Evolutionary conservation across 2,113 vertebrate species (phyloP).

Genomic region (Vulpes vulpes): DNA sequence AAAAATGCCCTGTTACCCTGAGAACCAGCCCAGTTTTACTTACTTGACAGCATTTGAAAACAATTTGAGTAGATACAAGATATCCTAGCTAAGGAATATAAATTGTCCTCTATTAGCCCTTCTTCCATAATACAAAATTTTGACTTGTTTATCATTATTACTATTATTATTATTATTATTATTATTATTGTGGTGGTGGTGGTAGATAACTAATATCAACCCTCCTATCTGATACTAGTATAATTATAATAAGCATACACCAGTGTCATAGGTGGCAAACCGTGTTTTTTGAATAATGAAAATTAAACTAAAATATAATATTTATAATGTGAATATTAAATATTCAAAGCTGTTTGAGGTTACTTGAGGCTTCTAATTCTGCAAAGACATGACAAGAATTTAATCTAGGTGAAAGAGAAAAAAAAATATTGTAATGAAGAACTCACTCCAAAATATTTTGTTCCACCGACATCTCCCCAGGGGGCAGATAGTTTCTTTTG

Average conservation of each 20-base stretch:
- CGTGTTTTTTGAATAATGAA: background rate
- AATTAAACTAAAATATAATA: background rate
- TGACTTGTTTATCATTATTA: background rate
- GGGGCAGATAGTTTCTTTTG: slow-evolving; percentile 36
- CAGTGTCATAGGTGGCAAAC: background rate
- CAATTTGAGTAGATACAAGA: background rate
- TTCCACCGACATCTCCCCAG: background rate
- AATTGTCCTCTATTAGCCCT: background rate
- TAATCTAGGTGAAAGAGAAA: background rate
- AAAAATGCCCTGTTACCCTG: background rate
- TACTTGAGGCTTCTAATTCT: background rate
- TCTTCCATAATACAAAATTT: background rate
- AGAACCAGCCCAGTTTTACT: background rate
- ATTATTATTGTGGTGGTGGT: background rate
- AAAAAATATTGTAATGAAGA: slow-evolving; percentile 22
- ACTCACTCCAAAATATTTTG: slow-evolving; percentile 44
- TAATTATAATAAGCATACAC: background rate
- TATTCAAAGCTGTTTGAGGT: background rate
- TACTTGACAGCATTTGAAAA: background rate
- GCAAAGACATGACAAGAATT: background rate
- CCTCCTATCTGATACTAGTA: background rate
- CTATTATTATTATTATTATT: background rate
- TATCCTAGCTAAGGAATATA: background rate
- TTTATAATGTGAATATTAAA: background rate
- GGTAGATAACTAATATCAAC: background rate